phyloP scores from a whole-genome alignment of 2,888 invertebrate species.

The Galerucella nymphaeae region DNA sequence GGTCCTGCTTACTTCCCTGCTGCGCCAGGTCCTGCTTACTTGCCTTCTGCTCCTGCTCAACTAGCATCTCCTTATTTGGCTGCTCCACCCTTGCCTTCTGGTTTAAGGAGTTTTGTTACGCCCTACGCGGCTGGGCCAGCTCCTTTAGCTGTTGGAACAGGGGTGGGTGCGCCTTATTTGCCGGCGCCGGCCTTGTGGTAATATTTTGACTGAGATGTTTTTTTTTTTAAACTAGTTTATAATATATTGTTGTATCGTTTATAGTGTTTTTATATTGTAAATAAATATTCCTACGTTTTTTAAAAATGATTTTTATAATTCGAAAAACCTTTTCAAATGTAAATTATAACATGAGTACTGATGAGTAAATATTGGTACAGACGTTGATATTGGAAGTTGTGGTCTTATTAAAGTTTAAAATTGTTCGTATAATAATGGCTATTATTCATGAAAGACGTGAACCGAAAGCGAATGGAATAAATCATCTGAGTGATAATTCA shows the following conservation, averaged over 20 bases:
- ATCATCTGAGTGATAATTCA: too few relatives aligned
- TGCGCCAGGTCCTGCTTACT: constrained; percentile 34
- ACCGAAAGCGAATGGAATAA: too few relatives aligned
- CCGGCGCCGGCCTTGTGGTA: constrained; percentile 43
- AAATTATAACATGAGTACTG: too few relatives aligned
- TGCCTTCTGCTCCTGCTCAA: constrained; percentile 31
- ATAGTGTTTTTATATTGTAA: constrained; percentile 34
- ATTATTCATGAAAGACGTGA: too few relatives aligned
- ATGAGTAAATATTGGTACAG: too few relatives aligned
- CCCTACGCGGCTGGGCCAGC: constrained; percentile 39
- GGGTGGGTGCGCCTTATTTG: constrained; percentile 42
- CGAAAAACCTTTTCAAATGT: neutral
- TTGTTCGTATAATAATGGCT: too few relatives aligned
- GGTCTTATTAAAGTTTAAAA: too few relatives aligned
- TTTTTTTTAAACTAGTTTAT: constrained; percentile 9
- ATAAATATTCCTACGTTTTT: constrained; percentile 32
- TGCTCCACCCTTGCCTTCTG: constrained; percentile 39
- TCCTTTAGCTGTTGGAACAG: constrained; percentile 45
- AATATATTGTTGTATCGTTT: constrained; percentile 28
- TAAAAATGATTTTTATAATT: neutral
- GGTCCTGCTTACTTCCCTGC: constrained; percentile 29
- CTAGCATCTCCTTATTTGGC: constrained; percentile 41
- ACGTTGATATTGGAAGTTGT: too few relatives aligned
- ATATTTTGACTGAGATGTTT: constrained; percentile 40
- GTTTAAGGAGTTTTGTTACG: constrained; percentile 37